Evolutionary conservation across 2,888 invertebrate species (phyloP).

Genomic region (Flexamia atlantica): DNA sequence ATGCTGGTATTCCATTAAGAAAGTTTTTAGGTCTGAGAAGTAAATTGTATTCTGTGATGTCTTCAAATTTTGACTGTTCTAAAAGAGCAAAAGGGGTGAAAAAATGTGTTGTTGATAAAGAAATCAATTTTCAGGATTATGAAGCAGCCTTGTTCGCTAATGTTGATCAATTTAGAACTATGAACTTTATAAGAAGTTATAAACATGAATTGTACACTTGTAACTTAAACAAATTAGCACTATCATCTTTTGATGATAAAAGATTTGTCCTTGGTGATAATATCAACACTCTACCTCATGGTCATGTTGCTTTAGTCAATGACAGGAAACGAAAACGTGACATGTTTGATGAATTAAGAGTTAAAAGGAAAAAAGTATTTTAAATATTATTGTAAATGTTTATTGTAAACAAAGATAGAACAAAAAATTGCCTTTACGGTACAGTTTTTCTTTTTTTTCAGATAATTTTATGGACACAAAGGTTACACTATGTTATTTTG

Average conservation of each 20-base stretch:
- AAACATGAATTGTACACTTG: background rate
- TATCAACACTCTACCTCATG: background rate
- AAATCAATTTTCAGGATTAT: slow-evolving; percentile 1
- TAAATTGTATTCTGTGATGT: background rate
- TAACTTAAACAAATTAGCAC: background rate
- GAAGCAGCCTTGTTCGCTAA: background rate
- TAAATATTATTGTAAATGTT: no score
- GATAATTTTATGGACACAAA: no score
- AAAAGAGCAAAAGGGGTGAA: background rate
- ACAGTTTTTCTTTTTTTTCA: no score
- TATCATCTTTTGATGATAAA: slow-evolving; percentile 34
- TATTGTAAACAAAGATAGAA: no score
- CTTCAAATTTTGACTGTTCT: background rate
- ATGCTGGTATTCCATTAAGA: background rate
- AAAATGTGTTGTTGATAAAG: background rate
- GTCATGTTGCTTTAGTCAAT: background rate
- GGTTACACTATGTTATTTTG: no score
- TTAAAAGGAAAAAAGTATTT: no score
- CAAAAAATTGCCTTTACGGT: no score
- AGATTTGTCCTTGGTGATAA: background rate
- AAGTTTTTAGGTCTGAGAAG: background rate
- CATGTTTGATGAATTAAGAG: background rate
- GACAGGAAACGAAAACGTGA: background rate
- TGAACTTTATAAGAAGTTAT: slow-evolving; percentile 3
- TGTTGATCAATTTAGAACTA: background rate